phyloP scores from a whole-genome alignment of 64 coral and sea anemone species.

The Hydrozoanthus tunicans region DNA sequence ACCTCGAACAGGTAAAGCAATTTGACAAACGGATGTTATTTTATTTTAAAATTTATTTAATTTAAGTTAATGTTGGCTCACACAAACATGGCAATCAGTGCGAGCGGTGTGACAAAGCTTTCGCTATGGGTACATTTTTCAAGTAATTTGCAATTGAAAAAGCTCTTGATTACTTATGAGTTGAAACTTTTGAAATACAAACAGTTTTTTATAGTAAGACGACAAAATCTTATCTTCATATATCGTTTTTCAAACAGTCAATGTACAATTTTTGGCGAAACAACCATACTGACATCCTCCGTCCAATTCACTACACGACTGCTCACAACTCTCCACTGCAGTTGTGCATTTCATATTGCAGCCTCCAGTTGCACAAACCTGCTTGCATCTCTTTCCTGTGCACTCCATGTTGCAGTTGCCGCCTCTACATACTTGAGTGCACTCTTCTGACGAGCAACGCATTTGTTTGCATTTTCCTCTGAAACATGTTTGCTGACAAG shows the following conservation, averaged over 20 bases:
- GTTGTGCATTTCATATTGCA: conserved; percentile 53
- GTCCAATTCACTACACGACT: background rate
- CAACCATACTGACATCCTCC: conserved; percentile 46
- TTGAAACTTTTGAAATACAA: no score
- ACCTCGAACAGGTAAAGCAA: no score
- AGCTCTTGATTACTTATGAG: no score
- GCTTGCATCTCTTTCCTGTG: conserved; percentile 47
- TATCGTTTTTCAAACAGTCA: background rate
- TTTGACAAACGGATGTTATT: no score
- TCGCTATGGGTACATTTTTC: no score
- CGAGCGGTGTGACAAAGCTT: no score
- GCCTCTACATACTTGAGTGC: conserved; percentile 41
- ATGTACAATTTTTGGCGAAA: conserved; percentile 45
- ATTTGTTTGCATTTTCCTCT: conserved; percentile 27
- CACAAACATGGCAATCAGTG: no score
- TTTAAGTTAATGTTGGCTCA: no score
- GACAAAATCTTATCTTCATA: background rate
- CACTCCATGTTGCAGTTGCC: conserved; percentile 47
- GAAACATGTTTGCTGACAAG: conserved; percentile 39
- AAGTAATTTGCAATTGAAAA: no score
- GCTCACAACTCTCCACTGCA: conserved; percentile 45
- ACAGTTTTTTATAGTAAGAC: no score
- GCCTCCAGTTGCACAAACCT: conserved; percentile 37
- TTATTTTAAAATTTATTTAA: no score
- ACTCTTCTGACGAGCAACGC: conserved; percentile 39